phyloP scores from a whole-genome alignment of 2,113 vertebrate species.

The Microcebus lehilahytsara region DNA sequence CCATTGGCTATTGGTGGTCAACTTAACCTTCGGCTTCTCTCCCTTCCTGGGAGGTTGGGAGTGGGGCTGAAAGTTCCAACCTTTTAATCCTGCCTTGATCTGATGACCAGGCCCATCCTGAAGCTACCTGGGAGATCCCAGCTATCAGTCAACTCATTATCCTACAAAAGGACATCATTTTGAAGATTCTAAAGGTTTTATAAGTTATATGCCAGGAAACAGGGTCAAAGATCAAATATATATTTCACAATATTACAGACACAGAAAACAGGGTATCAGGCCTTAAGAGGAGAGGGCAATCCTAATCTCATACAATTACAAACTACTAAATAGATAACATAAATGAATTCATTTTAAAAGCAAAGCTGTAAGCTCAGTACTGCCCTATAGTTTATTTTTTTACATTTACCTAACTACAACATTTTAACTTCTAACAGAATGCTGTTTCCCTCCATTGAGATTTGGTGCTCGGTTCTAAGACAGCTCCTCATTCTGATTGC shows the following conservation, averaged over 20 bases:
- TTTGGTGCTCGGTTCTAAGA: neutral
- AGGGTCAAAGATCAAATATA: neutral
- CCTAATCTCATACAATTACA: neutral
- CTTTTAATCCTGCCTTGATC: neutral
- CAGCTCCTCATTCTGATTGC: neutral
- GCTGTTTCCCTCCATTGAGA: neutral
- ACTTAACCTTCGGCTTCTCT: neutral
- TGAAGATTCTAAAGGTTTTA: neutral
- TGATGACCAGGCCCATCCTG: neutral
- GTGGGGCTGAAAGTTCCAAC: neutral
- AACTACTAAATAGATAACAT: neutral
- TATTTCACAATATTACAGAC: neutral
- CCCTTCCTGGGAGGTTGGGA: neutral
- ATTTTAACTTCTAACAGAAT: neutral
- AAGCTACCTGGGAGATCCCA: neutral
- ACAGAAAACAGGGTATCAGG: neutral
- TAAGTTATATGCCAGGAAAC: neutral
- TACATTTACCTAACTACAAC: neutral
- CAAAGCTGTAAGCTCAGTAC: neutral
- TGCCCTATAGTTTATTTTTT: neutral
- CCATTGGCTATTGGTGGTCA: neutral
- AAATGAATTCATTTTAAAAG: neutral
- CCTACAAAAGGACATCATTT: neutral
- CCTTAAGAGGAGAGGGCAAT: neutral
- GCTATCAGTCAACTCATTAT: neutral